Percentiles rank a stretch among this genome's conserved stretches.
Conservation (phyloP, 2,113 vertebrate genomes). For the Hiodon tergisus region DNA sequence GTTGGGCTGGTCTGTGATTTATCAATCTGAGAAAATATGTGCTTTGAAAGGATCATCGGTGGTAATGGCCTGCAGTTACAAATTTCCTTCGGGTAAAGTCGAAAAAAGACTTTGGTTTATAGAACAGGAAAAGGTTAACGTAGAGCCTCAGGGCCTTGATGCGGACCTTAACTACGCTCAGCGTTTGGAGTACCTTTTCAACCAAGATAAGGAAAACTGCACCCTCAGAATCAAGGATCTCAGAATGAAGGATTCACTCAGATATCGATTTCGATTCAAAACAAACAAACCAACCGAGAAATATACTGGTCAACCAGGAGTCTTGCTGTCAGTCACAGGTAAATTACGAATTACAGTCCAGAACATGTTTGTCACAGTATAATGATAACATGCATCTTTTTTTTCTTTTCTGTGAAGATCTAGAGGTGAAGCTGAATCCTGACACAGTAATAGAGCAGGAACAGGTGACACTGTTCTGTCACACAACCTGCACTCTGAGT, state of each 20-base stretch:
- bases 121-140: no score
- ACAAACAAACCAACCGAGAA: rapidly evolving
- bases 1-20: no score
- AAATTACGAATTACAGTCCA: conserved; percentile 2
- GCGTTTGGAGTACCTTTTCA: no score
- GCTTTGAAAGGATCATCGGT: no score
- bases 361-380: neutral
- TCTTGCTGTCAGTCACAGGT: neutral
- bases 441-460: conserved; percentile 8
- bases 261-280: conserved; percentile 4
- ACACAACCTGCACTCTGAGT: conserved; percentile 9
- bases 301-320: neutral
- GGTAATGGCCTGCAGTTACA: no score
- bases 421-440: neutral
- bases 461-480: conserved; percentile 13
- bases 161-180: no score
- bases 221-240: conserved; percentile 8
- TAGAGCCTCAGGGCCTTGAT: no score
- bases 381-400: neutral
- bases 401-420: conserved; percentile 11
- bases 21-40: no score
- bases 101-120: no score
- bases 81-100: no score
- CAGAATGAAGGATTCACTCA: conserved; percentile 11
- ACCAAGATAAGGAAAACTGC: conserved; percentile 9